Base-by-base conservation (phyloP, 2,888 invertebrate genomes). In the Augochlorella aurata region DNA sequence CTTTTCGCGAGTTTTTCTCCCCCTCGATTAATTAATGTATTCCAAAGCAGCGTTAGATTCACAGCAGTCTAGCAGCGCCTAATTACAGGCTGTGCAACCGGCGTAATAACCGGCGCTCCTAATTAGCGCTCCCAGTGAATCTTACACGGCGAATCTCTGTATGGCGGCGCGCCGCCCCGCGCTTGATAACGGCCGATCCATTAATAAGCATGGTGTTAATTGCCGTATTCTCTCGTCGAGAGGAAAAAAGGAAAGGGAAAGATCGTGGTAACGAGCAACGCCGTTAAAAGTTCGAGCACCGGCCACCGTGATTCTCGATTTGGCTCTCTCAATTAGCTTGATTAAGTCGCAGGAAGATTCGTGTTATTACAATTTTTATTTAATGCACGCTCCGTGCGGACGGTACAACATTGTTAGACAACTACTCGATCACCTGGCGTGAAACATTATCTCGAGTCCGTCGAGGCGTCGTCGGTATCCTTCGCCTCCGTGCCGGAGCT, bases 21-120 rank as follows among this genome's bases (percentile, higher is more conserved):
- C 29, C 18, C 67, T 49, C 50, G n/a, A 58, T 73, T 85, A 87
- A 87, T 85, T 85, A 84, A 81, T 78, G 73, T 81, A 74, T 82
- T 74, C 70, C 68, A 38, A 68, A 69, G 49, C 49, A 63, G 54
- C 70, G 68, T 68, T 74, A 73, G 50, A 82, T 77, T 77, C 67
- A 61, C 65, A 70, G 66, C 81, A 74, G 67, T 76, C 68, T 63
- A 18, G 44, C 45, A 74, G 29, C 66, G 24, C 68, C 67, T 87
- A 84, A 87, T 87, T 87, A 81, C 73, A 69, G 38, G 58, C 54
- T 54, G 71, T 21, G 68, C 70, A 70, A 63, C 65, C 61, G 68
- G 68, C 66, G 61, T 78, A 81, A 83, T 85, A 79, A 74, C 49
- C 65, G 54, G 49, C 61, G 72, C n/a, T 77, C 47, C 77, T 85